Evolutionary conservation across 2,888 invertebrate species (phyloP).

Genomic region (Gastracanthus pulcherrimus): DNA sequence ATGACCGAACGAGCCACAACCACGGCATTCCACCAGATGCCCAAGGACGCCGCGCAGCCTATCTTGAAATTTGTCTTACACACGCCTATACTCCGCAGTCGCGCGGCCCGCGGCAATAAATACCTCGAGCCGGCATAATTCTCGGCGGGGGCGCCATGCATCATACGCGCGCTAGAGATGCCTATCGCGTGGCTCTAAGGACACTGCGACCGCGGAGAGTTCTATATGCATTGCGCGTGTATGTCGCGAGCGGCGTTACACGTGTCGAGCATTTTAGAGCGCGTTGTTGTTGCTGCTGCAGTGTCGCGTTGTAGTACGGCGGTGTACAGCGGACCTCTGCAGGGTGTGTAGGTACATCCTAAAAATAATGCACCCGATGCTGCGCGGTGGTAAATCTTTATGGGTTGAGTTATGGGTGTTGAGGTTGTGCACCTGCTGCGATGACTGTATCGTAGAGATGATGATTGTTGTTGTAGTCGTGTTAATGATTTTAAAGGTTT

Average conservation of each 20-base stretch:
- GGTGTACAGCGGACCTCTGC: too few species aligned
- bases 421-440: background rate
- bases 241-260: background rate
- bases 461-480: too few species aligned
- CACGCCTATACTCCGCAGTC: background rate
- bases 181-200: slow-evolving; percentile 17
- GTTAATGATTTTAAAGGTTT: too few species aligned
- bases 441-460: background rate
- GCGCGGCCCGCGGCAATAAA: slow-evolving; percentile 28
- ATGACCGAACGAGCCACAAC: too few species aligned
- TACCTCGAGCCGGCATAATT: slow-evolving; percentile 16
- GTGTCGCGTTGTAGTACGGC: background rate
- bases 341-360: background rate
- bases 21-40: too few species aligned
- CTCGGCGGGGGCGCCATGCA: slow-evolving; percentile 39
- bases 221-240: background rate
- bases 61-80: slow-evolving; percentile 11
- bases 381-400: background rate
- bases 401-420: background rate
- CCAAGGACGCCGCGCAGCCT: background rate
- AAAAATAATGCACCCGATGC: background rate
- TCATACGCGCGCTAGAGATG: slow-evolving; percentile 50
- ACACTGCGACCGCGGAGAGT: too few species aligned
- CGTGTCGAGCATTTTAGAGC: background rate
- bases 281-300: background rate